These are phyloP conservation scores for Tenthredo amoena DNA, from an alignment of 2,888 invertebrate genomes.

Conservation along the genomic window DNA sequence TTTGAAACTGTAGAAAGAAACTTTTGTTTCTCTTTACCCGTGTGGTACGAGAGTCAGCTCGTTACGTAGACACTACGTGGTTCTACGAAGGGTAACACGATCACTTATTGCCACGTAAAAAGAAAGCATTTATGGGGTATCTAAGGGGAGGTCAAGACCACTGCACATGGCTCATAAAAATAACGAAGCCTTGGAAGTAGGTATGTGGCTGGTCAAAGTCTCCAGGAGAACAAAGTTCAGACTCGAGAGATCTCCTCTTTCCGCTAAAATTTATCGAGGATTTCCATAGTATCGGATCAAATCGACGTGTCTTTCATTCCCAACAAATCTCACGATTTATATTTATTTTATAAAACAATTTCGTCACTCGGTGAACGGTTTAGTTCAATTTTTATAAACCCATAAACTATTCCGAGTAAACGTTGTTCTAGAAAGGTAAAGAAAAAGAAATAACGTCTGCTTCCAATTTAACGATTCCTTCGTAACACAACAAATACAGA, in stretches of 20 bases:
- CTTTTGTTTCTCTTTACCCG: not conserved
- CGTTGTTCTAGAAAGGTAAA: not conserved
- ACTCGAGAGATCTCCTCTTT: not conserved
- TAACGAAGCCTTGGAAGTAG: slow-evolving; percentile 38
- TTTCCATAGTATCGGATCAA: not conserved
- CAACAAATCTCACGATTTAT: too few relatives aligned
- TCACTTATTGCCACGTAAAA: slow-evolving; percentile 30
- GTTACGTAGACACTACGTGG: not conserved
- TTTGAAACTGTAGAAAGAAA: not conserved
- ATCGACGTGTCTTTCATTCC: not conserved
- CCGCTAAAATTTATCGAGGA: not conserved
- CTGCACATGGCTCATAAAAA: slow-evolving; percentile 42
- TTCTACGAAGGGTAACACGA: slow-evolving; percentile 33
- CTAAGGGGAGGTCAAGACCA: slow-evolving; percentile 24
- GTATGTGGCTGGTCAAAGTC: not conserved
- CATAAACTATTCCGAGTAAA: not conserved
- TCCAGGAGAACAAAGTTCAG: not conserved
- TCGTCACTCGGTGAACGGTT: not conserved
- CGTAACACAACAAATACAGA: not conserved
- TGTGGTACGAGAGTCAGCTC: not conserved
- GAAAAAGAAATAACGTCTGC: not conserved
- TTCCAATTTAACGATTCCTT: not conserved
- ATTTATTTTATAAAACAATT: not conserved
- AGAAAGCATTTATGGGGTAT: slow-evolving; percentile 40
- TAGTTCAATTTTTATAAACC: not conserved